Conservation (phyloP, 2,888 invertebrate genomes). For the Hetaerina titia region DNA sequence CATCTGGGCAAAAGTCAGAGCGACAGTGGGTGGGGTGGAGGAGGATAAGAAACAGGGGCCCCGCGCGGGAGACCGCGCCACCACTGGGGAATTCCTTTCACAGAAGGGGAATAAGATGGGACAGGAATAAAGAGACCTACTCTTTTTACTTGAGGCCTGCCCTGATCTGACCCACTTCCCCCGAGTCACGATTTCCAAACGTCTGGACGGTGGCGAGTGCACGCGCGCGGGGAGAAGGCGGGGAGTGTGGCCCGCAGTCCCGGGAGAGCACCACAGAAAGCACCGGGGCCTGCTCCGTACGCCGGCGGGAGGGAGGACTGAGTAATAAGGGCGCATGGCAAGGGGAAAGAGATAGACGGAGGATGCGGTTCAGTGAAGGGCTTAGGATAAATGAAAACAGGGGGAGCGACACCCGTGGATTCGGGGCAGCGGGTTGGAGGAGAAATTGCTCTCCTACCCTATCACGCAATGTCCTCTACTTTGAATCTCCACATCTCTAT, state of each 20-base stretch:
- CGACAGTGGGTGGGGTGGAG: neutral
- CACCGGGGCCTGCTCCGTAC: neutral
- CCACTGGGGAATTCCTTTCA: neutral
- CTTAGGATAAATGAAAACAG: neutral
- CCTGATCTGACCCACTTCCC: slow-evolving; percentile 60
- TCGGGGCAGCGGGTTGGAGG: neutral
- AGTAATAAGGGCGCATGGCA: neutral
- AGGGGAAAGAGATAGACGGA: neutral
- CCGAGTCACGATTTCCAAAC: slow-evolving; percentile 55
- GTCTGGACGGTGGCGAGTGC: slow-evolving; percentile 49
- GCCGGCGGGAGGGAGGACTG: neutral
- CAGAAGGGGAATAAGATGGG: neutral
- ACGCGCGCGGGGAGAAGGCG: neutral
- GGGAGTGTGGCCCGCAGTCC: neutral
- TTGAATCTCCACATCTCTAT: no score
- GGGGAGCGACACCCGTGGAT: neutral
- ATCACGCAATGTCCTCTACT: no score
- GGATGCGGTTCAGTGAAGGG: neutral
- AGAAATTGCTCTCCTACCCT: neutral
- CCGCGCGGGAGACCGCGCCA: neutral
- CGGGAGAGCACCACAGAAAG: no score
- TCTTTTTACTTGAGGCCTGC: neutral
- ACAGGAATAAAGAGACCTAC: neutral
- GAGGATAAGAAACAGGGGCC: neutral
- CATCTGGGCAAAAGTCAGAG: slow-evolving; percentile 49